Base-by-base conservation (phyloP, 2,888 invertebrate genomes). In the Lepidochrysops patricia region DNA sequence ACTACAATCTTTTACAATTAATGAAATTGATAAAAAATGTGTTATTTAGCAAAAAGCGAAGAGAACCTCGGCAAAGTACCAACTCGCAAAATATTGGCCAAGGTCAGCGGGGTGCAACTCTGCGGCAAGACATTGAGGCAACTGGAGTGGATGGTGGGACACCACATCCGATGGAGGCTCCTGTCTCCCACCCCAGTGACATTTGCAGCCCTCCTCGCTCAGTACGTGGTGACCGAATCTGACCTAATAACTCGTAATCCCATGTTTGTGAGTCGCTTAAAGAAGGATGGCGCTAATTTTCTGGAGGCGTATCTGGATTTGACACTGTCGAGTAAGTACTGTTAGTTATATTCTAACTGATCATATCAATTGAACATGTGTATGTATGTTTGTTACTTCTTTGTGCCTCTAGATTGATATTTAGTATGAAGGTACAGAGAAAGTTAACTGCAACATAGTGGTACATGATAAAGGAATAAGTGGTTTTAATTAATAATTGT, bases 21-120 rank as follows among this genome's bases (percentile, higher is more conserved):
- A n/a, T n/a, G n/a, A n/a, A n/a, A n/a, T n/a, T n/a, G n/a, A n/a
- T n/a, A n/a, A n/a, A n/a, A n/a, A n/a, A n/a, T n/a, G n/a, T n/a
- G n/a, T n/a, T n/a, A n/a, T n/a, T n/a, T n/a, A 88, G 88, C 87
- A 27, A 89, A 89, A 72, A 84, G 84, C 64, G 88, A 89, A 70
- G 88, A 88, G 63, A 84, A 85, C 29, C 76, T 81, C 70, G 83
- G 82, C 67, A 73, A 76, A 0, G 84, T 87, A 0, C 88, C 86
- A 0, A 80, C 83, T 1, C 65, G 88, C 9, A 86, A 84, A 59
- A 82, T 76, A 0, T 66, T 88, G 3, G 71, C 84, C 0, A 82
- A 79, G 61, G 73, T 80, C 9, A 84, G 84, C 32, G 82, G 80
- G 0, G 78, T 86, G 7, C 78, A 83, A 4, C 70, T 89, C 0